Evolutionary conservation across 2,888 invertebrate genomes (phyloP), one percentile per base, ranked within the genome.

Genomic region (Melolontha melolontha): DNA sequence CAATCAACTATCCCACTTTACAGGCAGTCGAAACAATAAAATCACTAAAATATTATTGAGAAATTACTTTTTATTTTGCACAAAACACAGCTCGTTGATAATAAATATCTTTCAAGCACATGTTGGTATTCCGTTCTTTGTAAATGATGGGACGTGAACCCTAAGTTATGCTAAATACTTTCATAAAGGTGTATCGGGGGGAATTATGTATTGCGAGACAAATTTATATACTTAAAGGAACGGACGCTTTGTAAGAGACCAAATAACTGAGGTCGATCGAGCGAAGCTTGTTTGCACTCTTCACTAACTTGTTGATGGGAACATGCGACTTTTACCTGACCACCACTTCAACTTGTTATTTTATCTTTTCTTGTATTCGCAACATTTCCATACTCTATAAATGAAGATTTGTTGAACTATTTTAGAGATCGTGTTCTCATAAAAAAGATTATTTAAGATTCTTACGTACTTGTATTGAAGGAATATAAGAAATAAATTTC

Each of bases 11-110:
- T 81, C 80, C 81, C 80, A 82, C 80, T 83, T 82, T 83, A 81
- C 81, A 82, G 81, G 80, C 81, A 76, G 77, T 76, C 81, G 76
- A 82, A 83, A 83, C 82, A 83, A 83, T 83, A 83, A 83, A 83
- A 82, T 83, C 80, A 80, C 81, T 83, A 81, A 83, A 82, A 83
- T 83, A 83, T 83, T 82, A 83, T 83, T 83, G 82, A 82, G 81
- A 81, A 82, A 82, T 81, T 79, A 76, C 76, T 79, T 81, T 82
- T 82, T 81, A 79, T 80, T 80, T 79, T 75, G 75, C 78, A 73
- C 75, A 77, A 76, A 80, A 81, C 81, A 82, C 77, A 80, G 50
- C 71, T 64, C 66, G 68, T 76, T 75, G 76, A 75, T 75, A 78
- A 81, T 82, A 82, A 82, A 82, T 82, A 81, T 77, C 75, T 73